Conservation (phyloP, 1,140 invertebrate genomes). For the Drosophila yakuba region DNA sequence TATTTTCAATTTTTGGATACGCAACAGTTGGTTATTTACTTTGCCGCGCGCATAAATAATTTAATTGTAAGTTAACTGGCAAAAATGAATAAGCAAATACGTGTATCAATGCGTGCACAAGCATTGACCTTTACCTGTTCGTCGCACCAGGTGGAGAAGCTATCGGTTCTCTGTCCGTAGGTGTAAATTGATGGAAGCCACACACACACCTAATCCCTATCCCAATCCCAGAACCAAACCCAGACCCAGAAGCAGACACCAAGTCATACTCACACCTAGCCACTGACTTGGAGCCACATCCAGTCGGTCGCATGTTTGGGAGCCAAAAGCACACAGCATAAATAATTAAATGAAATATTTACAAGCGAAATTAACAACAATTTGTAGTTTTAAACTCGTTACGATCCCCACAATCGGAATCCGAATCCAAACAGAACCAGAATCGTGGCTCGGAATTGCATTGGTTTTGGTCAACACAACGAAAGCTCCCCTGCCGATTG, state of each 20-base stretch:
- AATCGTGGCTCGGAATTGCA: constrained; percentile 16
- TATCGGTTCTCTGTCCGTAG: constrained; percentile 18
- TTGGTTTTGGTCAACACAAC: neutral
- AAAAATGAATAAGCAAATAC: constrained; percentile 59
- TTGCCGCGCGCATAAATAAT: constrained; percentile 54
- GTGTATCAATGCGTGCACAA: constrained; percentile 49
- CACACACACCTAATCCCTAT: neutral
- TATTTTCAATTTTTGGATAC: constrained; percentile 1
- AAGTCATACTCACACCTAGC: constrained; percentile 5
- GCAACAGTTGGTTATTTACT: constrained; percentile 4
- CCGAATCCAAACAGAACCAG: constrained; percentile 25
- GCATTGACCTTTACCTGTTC: constrained; percentile 59
- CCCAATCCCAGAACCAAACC: neutral
- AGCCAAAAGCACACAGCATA: constrained; percentile 60
- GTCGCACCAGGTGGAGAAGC: neutral
- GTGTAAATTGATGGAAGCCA: constrained; percentile 70
- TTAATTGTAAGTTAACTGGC: constrained; percentile 66
- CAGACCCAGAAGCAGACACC: neutral
- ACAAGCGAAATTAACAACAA: constrained; percentile 78
- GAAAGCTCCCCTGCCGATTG: constrained; percentile 42
- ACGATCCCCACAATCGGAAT: constrained; percentile 44
- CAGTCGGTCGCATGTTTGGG: constrained; percentile 40
- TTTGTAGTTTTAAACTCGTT: constrained; percentile 73
- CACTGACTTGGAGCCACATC: constrained; percentile 2
- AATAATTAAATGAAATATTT: constrained; percentile 81